phyloP scores from a whole-genome alignment of 2,113 vertebrate species.

The Engystomops pustulosus region DNA sequence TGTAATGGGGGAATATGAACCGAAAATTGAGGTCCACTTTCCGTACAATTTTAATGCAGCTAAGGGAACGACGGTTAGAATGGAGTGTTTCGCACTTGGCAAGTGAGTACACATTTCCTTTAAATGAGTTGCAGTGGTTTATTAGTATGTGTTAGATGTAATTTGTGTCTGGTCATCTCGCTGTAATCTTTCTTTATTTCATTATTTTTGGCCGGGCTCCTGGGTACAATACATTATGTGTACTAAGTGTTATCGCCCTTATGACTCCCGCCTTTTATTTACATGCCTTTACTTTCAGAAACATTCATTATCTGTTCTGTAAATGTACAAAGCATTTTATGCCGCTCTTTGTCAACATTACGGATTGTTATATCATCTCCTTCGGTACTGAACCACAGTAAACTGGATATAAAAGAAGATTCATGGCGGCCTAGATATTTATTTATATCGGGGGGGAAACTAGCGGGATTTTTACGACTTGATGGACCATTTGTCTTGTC shows the following conservation, averaged over 20 bases:
- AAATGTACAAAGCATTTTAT: constrained; percentile 13
- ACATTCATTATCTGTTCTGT: not conserved
- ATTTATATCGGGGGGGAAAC: not conserved
- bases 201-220: constrained; percentile 50
- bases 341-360: constrained; percentile 11
- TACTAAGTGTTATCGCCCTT: constrained; percentile 8
- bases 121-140: constrained; percentile 66
- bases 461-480: not conserved
- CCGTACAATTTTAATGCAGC: constrained; percentile 86
- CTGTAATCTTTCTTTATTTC: constrained; percentile 52
- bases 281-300: constrained; percentile 13
- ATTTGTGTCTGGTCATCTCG: constrained; percentile 64
- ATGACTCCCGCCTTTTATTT: not conserved
- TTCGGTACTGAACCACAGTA: not conserved
- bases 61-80: constrained; percentile 87
- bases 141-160: constrained; percentile 64
- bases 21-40: constrained; percentile 98
- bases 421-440: not conserved
- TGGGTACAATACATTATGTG: constrained; percentile 30
- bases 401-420: constrained; percentile 17
- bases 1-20: constrained; percentile 97
- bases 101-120: constrained; percentile 88
- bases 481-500: not conserved
- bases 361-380: not conserved
- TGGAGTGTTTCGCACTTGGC: constrained; percentile 97